A percentile compares a stretch with the other conserved stretches of the same genome.
Conservation (phyloP, 2,113 vertebrate species). For the Pelmatolapia mariae region DNA sequence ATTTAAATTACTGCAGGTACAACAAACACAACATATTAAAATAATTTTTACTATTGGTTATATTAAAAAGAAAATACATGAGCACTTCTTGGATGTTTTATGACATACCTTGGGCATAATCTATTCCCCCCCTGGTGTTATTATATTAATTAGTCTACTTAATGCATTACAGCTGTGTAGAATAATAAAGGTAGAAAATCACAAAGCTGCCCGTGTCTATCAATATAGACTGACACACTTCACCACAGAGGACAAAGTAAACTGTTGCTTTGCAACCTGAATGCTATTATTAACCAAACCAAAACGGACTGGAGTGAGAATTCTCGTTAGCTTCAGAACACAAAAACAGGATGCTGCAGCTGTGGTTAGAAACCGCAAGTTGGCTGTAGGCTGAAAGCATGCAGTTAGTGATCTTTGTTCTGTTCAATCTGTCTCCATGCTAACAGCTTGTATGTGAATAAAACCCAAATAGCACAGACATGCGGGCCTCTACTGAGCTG, state of each 20-base stretch:
- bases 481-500: accelerated
- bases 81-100: too few relatives aligned
- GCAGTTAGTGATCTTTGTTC: accelerated
- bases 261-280: accelerated
- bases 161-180: accelerated
- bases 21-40: too few relatives aligned
- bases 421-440: accelerated
- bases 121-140: accelerated
- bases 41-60: too few relatives aligned
- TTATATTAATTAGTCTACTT: too few relatives aligned
- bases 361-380: accelerated
- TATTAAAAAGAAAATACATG: too few relatives aligned
- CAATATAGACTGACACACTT: neutral
- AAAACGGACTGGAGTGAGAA: accelerated
- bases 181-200: accelerated
- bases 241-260: neutral
- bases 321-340: neutral
- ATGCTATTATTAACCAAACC: neutral
- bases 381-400: neutral
- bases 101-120: too few relatives aligned
- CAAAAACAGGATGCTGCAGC: accelerated
- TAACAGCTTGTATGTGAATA: neutral
- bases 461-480: accelerated
- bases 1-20: neutral
- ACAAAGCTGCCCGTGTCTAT: neutral